phyloP scores from a whole-genome alignment of 2,113 vertebrate genomes.

The Eurystomus gularis region DNA sequence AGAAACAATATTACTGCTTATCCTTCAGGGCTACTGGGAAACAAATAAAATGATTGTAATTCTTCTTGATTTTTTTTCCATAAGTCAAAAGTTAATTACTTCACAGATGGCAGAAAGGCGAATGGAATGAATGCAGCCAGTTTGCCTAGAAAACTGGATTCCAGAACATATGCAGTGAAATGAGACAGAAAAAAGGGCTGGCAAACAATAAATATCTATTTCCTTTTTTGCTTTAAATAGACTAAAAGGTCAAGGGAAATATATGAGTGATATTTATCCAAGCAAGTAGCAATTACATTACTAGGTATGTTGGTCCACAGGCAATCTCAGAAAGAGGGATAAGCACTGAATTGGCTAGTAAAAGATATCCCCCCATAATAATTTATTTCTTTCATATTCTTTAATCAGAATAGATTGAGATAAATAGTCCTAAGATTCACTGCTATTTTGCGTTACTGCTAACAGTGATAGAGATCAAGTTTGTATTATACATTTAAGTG shows the following conservation, averaged over 20 bases:
- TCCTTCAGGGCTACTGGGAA: constrained; percentile 18
- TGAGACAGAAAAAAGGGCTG: constrained; percentile 57
- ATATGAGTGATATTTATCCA: constrained; percentile 3
- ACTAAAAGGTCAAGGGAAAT: constrained; percentile 50
- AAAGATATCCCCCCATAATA: not conserved
- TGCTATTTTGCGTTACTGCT: not conserved
- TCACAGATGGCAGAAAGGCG: constrained; percentile 81
- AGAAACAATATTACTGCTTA: constrained; percentile 2
- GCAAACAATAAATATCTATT: constrained; percentile 59
- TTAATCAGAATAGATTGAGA: constrained; percentile 19
- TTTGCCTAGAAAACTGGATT: constrained; percentile 65
- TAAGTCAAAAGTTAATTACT: constrained; percentile 85
- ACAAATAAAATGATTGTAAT: constrained; percentile 45
- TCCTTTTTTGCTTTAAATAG: constrained; percentile 53
- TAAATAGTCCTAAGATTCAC: not conserved
- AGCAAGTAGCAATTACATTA: constrained; percentile 19
- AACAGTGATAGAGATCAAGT: not conserved
- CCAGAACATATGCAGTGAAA: constrained; percentile 62
- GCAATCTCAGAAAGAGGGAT: not conserved
- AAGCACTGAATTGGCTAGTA: not conserved
- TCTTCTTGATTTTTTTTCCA: constrained; percentile 37
- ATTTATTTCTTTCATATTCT: not conserved
- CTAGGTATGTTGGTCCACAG: not conserved
- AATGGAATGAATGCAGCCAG: constrained; percentile 45
- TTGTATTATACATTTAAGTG: not conserved